These are phyloP conservation scores for Rhinogobius similis DNA, from an alignment of 2,113 vertebrate species.

Conservation along the genomic window DNA sequence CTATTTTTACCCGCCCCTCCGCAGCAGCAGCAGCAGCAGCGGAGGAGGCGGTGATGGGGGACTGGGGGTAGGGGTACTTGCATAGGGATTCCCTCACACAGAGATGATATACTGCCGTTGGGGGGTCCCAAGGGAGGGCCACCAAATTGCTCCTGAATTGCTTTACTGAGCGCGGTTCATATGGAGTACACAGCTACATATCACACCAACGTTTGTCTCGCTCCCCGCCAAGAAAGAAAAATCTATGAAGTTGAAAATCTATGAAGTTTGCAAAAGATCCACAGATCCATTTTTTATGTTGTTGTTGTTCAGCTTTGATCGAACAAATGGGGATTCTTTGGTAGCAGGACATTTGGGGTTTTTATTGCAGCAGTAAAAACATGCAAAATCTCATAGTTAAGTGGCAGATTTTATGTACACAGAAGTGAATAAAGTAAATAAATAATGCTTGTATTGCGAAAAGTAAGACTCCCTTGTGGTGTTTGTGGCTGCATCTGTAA, in stretches of 20 bases:
- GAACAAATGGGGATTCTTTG: not conserved
- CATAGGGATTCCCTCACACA: conserved; percentile 64
- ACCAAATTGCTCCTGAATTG: conserved; percentile 59
- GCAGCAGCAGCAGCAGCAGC: conserved; percentile 25
- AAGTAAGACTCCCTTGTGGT: not conserved
- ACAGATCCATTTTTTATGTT: conserved; percentile 25
- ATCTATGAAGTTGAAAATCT: not conserved
- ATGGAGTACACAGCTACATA: conserved; percentile 41
- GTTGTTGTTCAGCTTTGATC: conserved; percentile 4
- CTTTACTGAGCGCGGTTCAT: conserved; percentile 46
- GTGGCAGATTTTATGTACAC: not conserved
- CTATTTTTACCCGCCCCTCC: conserved; percentile 61
- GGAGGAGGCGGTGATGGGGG: not conserved
- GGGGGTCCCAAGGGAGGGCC: conserved; percentile 37
- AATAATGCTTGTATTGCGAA: not conserved
- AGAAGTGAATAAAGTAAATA: not conserved
- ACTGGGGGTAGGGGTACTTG: conserved; percentile 8
- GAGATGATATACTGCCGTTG: conserved; percentile 46
- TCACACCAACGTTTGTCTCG: not conserved
- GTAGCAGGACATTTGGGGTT: not conserved
- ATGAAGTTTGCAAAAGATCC: conserved; percentile 5
- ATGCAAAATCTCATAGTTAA: not conserved
- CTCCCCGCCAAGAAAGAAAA: not conserved
- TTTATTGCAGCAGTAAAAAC: not conserved
- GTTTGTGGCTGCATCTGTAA: not conserved